Conservation (phyloP, 2,797 vertebrate species). For the Antennarius maculatus region DNA sequence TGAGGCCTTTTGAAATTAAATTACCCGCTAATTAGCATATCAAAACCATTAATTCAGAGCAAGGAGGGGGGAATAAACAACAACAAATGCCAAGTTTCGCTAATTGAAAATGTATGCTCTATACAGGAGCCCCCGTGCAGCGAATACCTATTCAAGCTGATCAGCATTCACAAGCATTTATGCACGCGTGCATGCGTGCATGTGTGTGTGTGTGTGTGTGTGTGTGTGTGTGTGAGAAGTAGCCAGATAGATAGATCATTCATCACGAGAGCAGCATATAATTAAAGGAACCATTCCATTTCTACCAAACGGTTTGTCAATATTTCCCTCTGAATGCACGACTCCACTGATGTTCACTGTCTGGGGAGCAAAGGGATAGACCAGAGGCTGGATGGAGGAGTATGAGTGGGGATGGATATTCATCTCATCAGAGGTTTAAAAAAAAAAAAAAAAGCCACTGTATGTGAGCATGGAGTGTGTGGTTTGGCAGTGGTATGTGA, state of each 20-base stretch:
- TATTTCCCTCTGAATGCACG: conserved; percentile 67
- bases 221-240: not conserved
- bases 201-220: conserved; percentile 5
- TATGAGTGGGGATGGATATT: conserved; percentile 59
- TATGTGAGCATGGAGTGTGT: conserved; percentile 42
- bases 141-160: conserved; percentile 75
- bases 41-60: conserved; percentile 99
- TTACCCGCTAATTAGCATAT: conserved; percentile 99
- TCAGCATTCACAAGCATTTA: conserved; percentile 24
- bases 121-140: conserved; percentile 73
- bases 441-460: conserved; percentile 37
- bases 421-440: conserved; percentile 66
- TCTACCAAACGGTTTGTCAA: conserved; percentile 72
- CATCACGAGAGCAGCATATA: conserved; percentile 67
- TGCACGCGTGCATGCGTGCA: conserved; percentile 13
- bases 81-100: conserved; percentile 98
- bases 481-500: conserved; percentile 41
- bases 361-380: conserved; percentile 16
- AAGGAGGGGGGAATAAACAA: conserved; percentile 87
- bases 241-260: conserved; percentile 58
- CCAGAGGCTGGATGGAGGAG: conserved; percentile 1
- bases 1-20: conserved; percentile 99
- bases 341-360: conserved; percentile 60
- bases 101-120: conserved; percentile 96
- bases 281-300: conserved; percentile 72